Conservation (phyloP, 2,797 vertebrate genomes). For the Lutjanus argentimaculatus region DNA sequence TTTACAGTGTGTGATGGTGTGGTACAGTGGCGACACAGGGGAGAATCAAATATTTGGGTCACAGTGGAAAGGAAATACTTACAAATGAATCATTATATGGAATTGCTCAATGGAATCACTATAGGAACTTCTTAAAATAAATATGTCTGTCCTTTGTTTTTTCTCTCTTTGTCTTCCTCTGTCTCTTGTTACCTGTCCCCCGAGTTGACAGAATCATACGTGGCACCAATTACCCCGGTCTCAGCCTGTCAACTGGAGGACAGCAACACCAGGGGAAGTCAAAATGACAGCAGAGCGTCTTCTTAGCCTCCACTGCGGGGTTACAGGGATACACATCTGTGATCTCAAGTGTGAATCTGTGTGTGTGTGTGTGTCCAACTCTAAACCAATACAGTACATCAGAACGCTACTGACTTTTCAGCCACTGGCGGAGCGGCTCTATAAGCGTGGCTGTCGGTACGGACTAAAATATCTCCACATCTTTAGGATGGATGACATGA, state of each 20-base stretch:
- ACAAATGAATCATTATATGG: too few relatives aligned
- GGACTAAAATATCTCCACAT: slow-evolving; percentile 4
- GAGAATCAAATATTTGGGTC: not conserved
- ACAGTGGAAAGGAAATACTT: not conserved
- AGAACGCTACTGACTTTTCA: slow-evolving; percentile 6
- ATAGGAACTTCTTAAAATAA: not conserved
- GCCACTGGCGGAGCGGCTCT: not conserved
- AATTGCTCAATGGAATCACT: not conserved
- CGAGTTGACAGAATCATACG: slow-evolving; percentile 63
- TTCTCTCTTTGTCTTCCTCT: slow-evolving; percentile 26
- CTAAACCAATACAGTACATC: slow-evolving; percentile 1
- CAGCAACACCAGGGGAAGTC: slow-evolving; percentile 47
- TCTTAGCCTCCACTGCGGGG: slow-evolving; percentile 43
- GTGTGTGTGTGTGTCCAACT: slow-evolving; percentile 6
- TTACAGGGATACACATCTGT: slow-evolving; percentile 17
- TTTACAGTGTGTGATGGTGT: too few relatives aligned
- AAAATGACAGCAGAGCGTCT: slow-evolving; percentile 52
- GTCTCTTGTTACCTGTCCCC: slow-evolving; percentile 60
- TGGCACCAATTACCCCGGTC: slow-evolving; percentile 71
- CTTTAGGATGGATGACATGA: not conserved
- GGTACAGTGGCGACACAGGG: not conserved
- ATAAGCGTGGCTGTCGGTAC: not conserved
- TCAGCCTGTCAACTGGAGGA: slow-evolving; percentile 48
- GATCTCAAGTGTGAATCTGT: slow-evolving; percentile 2
- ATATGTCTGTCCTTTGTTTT: slow-evolving; percentile 3